Evolutionary conservation across 1,140 invertebrate species (phyloP).

Genomic region (Steinernema feltiae): DNA sequence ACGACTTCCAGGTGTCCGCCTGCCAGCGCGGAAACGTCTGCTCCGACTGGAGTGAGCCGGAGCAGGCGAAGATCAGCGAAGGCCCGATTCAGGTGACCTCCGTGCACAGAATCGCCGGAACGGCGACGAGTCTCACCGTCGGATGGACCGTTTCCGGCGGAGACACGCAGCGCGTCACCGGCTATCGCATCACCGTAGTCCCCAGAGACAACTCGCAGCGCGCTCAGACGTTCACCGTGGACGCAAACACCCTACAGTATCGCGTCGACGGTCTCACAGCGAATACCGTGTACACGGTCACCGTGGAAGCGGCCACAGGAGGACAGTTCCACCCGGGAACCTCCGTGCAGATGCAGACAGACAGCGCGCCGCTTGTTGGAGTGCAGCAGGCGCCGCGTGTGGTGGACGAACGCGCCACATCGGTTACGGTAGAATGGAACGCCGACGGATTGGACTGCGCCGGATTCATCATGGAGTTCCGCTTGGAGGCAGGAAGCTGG

Average conservation of each 20-base stretch:
- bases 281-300: conserved; percentile 52
- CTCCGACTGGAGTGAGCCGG: conserved; percentile 46
- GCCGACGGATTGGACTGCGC: conserved; percentile 39
- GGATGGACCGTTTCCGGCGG: conserved; percentile 47
- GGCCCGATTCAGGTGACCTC: conserved; percentile 44
- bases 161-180: conserved; percentile 45
- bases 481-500: conserved; percentile 52
- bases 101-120: conserved; percentile 43
- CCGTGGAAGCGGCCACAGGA: conserved; percentile 51
- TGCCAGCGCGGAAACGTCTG: conserved; percentile 46
- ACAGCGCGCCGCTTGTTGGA: conserved; percentile 44
- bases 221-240: conserved; percentile 50
- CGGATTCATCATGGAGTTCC: conserved; percentile 55
- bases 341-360: conserved; percentile 50
- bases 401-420: conserved; percentile 51
- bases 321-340: conserved; percentile 40
- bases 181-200: conserved; percentile 50
- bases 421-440: conserved; percentile 55
- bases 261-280: conserved; percentile 45
- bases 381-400: conserved; percentile 44
- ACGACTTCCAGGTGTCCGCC: conserved; percentile 52
- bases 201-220: conserved; percentile 47
- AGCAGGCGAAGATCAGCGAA: conserved; percentile 33
- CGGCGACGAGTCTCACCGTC: conserved; percentile 43
- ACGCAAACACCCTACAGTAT: conserved; percentile 53